Evolutionary conservation across 2,888 invertebrate species (phyloP).

Genomic region (Mycalesis mineus): DNA sequence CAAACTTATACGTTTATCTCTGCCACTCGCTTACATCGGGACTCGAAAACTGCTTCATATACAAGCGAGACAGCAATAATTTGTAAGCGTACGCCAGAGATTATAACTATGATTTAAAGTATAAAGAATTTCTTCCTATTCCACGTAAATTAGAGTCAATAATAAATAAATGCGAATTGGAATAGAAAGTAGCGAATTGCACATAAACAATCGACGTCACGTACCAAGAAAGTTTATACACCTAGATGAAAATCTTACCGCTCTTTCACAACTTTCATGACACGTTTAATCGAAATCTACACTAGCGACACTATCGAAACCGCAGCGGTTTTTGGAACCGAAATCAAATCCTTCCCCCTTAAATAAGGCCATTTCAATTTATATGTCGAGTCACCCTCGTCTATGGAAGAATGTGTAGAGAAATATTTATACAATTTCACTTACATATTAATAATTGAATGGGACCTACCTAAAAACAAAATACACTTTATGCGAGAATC

Average conservation of each 20-base stretch:
- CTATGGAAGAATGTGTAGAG: slow-evolving; percentile 63
- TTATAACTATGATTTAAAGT: neutral
- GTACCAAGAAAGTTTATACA: slow-evolving; percentile 27
- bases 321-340: slow-evolving; percentile 30
- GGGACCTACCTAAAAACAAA: slow-evolving; percentile 65
- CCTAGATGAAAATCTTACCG: too few species aligned
- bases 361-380: slow-evolving; percentile 67
- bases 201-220: slow-evolving; percentile 42
- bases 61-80: neutral
- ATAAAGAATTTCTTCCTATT: neutral
- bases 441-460: slow-evolving; percentile 72
- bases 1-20: neutral
- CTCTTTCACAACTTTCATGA: neutral
- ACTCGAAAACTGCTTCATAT: neutral
- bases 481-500: slow-evolving; percentile 37
- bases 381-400: slow-evolving; percentile 44
- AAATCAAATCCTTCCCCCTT: slow-evolving; percentile 40
- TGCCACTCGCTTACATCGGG: neutral
- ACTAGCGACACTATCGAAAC: slow-evolving; percentile 60
- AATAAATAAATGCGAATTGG: slow-evolving; percentile 33
- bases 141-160: slow-evolving; percentile 10
- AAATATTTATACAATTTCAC: slow-evolving; percentile 72
- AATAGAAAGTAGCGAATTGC: slow-evolving; percentile 45
- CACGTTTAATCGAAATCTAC: slow-evolving; percentile 42
- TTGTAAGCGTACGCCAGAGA: neutral